These are phyloP conservation scores for Dichetophora obliterata DNA, from an alignment of 2,888 invertebrate species.

Conservation along the genomic window DNA sequence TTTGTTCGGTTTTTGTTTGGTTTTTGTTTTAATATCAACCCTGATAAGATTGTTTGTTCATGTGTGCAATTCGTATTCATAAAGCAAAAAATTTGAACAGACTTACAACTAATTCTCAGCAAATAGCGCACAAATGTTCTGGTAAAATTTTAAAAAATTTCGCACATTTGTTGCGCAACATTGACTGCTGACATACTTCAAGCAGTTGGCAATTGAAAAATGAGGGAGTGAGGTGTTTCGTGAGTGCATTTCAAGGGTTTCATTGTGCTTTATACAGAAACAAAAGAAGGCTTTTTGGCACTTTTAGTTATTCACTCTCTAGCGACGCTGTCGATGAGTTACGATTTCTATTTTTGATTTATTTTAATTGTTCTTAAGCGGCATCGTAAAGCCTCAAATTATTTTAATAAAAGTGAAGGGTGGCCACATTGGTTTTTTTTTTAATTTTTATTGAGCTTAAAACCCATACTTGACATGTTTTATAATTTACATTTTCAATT, in stretches of 20 bases:
- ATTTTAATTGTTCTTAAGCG: background rate
- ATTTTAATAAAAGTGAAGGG: slow-evolving; percentile 20
- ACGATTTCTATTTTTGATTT: slow-evolving; percentile 1
- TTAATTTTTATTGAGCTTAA: too few relatives aligned
- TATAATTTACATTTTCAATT: too few relatives aligned
- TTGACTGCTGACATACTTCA: background rate
- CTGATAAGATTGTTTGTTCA: background rate
- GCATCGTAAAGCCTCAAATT: background rate
- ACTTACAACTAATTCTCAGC: slow-evolving; percentile 40
- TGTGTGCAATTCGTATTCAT: background rate
- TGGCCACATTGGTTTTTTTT: background rate
- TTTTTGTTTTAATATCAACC: background rate
- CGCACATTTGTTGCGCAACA: slow-evolving; percentile 33
- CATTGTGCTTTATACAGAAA: background rate
- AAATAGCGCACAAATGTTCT: slow-evolving; percentile 43
- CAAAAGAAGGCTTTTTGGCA: background rate
- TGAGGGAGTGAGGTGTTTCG: background rate
- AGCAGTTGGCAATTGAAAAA: background rate
- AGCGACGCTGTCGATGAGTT: background rate
- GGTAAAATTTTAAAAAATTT: slow-evolving; percentile 29
- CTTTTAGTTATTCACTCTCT: background rate
- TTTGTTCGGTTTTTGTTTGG: too few relatives aligned
- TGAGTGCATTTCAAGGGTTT: slow-evolving; percentile 9
- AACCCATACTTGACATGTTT: too few relatives aligned
- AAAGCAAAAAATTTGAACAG: slow-evolving; percentile 29